These are phyloP conservation scores for Neodiprion pinetum DNA, from an alignment of 1,140 invertebrate species.

Conservation along the genomic window DNA sequence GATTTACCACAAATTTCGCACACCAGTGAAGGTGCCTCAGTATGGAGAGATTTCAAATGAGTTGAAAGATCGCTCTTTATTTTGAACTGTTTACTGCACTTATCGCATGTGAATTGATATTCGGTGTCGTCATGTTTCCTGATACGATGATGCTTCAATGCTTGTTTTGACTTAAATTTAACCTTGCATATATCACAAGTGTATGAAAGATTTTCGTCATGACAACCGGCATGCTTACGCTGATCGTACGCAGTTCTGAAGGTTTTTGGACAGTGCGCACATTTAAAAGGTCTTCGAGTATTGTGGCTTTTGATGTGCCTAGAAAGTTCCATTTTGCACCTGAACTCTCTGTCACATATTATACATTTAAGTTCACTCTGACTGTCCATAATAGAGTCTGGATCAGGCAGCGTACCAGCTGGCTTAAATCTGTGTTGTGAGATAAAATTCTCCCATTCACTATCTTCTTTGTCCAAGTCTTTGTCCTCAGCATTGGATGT, in stretches of 20 bases:
- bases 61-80: constrained; percentile 32
- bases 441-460: too few relatives aligned
- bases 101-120: constrained; percentile 41
- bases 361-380: neutral
- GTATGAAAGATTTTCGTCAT: constrained; percentile 51
- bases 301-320: constrained; percentile 46
- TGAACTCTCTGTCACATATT: constrained; percentile 12
- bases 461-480: too few relatives aligned
- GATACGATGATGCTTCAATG: constrained; percentile 59
- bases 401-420: too few relatives aligned
- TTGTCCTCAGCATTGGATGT: too few relatives aligned
- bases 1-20: neutral
- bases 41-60: constrained; percentile 21
- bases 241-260: constrained; percentile 58
- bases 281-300: constrained; percentile 46
- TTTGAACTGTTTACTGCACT: constrained; percentile 43
- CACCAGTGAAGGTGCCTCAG: neutral
- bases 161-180: constrained; percentile 57
- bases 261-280: constrained; percentile 44
- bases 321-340: neutral
- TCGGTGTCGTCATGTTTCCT: constrained; percentile 45
- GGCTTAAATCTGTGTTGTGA: too few relatives aligned
- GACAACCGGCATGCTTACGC: constrained; percentile 53
- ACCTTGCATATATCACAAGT: constrained; percentile 56
- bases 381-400: too few relatives aligned